Base-by-base conservation (phyloP, 1,140 invertebrate genomes). In the Mactra quadrangularis region DNA sequence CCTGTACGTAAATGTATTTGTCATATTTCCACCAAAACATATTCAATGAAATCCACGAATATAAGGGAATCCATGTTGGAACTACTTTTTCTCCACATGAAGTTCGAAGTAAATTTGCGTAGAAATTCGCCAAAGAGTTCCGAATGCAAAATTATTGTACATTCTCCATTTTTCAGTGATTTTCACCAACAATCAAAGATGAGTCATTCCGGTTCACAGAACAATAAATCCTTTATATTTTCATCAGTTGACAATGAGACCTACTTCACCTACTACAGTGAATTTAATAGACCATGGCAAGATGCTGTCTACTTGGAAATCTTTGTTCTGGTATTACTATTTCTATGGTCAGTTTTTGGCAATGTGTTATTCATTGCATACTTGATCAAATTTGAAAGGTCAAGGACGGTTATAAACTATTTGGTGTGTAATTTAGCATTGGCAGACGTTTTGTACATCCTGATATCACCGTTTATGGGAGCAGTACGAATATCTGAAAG, bases 261-360 rank as follows among this genome's bases (percentile, higher is more conserved):
- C 0, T 91, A 87, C 45, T 90, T 91, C 68, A 86, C 90, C 0
- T 90, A 85, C 76, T 90, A 85, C 66, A 87, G 87, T 17, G 86
- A 90, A 52, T 90, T 91, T 45, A 88, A 90, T 70, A 60, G 89
- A 64, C 53, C 74, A 52, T 87, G 87, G 77, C 9, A 3, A 11
- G 84, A 81, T 7, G 19, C 75, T 6, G 83, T 74, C 17, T 82
- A 82, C 68, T 27, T 91, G 17, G 90, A 91, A 75, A 86, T 86
- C 0, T n/a, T 38, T 15, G 47, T 87, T 17, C 68, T 89, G 19
- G 52, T 77, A 2, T 29, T 88, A 19, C 62, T 90, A 9, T 88
- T 90, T 15, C 3, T 93, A 0, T 52, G 93, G n/a, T 93, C 93
- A 0, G 38, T 93, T 9, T 64, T 87, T 22, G 87, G 85, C 31